Evolutionary conservation across 2,888 invertebrate species (phyloP), one percentile per base, ranked within the genome.

Genomic region (Clostera curtula): DNA sequence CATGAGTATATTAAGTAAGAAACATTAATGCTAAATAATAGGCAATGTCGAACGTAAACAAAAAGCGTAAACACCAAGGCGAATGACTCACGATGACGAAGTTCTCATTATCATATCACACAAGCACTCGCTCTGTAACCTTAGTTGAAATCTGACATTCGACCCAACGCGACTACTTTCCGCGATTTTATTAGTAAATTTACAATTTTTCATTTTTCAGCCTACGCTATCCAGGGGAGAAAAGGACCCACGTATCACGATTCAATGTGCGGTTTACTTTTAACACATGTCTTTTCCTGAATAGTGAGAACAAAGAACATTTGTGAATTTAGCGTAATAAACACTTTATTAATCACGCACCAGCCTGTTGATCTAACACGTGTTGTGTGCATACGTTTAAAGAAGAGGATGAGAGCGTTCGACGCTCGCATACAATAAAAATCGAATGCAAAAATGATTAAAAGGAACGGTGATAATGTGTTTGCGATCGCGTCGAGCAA

Each of bases 381-480:
- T 71, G 72, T 56, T 49, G 41, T 55, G 55, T 66, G 66, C 69
- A 70, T 73, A 74, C 67, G 65, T 66, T 64, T 65, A 63, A 63
- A 69, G 60, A 59, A 57, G 58, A 75, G 56, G 65, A 79, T 77
- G 77, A 61, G 59, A 68, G 62, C 51, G 63, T 58, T 56, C 61
- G 64, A 67, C 69, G 69, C 71, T 71, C 64, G 70, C 62, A 67
- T 68, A 56, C 65, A 65, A 64, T 76, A 69, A 69, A 76, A 73
- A 74, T 67, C 56, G 61, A 73, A 77, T 75, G 69, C 68, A 77
- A 82, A 80, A 82, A 83, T 83, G 83, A 82, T 83, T 73, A 83
- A 80, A 82, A 77, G 76, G 65, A 83, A 82, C 67, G 62, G 77
- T 70, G 82, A 80, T 80, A 82, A 82, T 82, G 80, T 77, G 65